phyloP scores from a whole-genome alignment of 30 jellyfish, hydroid and myxozoan genomes.

The Turritopsis rubra region DNA sequence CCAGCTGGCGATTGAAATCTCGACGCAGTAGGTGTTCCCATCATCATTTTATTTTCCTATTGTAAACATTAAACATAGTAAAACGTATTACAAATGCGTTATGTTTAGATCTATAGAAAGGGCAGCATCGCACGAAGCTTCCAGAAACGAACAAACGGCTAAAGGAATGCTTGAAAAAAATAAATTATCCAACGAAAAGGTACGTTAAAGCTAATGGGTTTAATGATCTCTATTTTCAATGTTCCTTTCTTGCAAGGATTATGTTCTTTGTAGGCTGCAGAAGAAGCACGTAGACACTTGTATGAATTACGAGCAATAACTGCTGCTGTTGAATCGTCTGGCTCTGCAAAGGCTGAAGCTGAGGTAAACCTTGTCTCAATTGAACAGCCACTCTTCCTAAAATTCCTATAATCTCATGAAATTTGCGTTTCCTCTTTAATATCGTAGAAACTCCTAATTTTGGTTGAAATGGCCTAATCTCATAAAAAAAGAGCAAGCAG shows the following conservation, averaged over 20 bases:
- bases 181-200: slow-evolving; percentile 77
- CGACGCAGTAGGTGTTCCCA: slow-evolving; percentile 70
- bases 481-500: too few relatives aligned
- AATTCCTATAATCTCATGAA: not conserved
- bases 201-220: slow-evolving; percentile 19
- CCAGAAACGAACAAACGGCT: slow-evolving; percentile 77
- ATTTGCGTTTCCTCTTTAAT: not conserved
- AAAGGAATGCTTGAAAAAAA: slow-evolving; percentile 76
- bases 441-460: too few relatives aligned
- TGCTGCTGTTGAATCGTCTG: slow-evolving; percentile 97
- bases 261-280: slow-evolving; percentile 75
- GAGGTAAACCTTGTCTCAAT: slow-evolving; percentile 37
- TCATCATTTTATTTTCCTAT: not conserved
- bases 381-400: not conserved
- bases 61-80: not conserved
- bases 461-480: too few relatives aligned
- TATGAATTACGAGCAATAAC: slow-evolving; percentile 84
- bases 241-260: not conserved
- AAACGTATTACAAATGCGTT: not conserved
- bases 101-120: slow-evolving; percentile 76
- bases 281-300: slow-evolving; percentile 61
- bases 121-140: slow-evolving; percentile 92
- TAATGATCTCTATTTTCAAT: not conserved
- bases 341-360: slow-evolving; percentile 93
- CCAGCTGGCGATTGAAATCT: slow-evolving; percentile 88